These are phyloP conservation scores for Xanthia togata DNA, from an alignment of 2,888 invertebrate species.

Conservation along the genomic window DNA sequence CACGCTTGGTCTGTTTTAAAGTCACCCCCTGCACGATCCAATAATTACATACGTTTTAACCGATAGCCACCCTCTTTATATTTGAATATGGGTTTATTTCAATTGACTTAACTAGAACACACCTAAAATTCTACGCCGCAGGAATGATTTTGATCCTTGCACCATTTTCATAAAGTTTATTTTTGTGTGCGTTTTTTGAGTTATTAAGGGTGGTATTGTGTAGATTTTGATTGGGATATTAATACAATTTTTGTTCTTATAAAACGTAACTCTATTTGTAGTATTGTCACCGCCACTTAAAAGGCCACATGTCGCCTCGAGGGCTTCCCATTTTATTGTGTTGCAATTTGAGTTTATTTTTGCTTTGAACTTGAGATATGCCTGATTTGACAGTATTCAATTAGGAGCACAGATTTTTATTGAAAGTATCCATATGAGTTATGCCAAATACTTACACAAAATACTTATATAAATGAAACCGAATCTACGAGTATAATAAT, in stretches of 20 bases:
- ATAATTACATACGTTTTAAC: slow-evolving; percentile 90
- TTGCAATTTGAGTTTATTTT: slow-evolving; percentile 75
- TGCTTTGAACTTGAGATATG: slow-evolving; percentile 59
- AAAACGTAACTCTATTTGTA: slow-evolving; percentile 89
- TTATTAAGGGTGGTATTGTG: slow-evolving; percentile 70
- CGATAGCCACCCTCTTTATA: slow-evolving; percentile 84
- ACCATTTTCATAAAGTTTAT: neutral
- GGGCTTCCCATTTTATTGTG: slow-evolving; percentile 85
- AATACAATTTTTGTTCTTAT: slow-evolving; percentile 84
- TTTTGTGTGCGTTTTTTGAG: slow-evolving; percentile 27
- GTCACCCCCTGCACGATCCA: slow-evolving; percentile 79
- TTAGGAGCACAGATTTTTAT: slow-evolving; percentile 21
- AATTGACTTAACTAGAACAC: slow-evolving; percentile 80
- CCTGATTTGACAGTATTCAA: slow-evolving; percentile 53
- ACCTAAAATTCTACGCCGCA: slow-evolving; percentile 23
- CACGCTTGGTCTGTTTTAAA: slow-evolving; percentile 84
- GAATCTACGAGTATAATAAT: neutral
- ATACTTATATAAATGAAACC: neutral
- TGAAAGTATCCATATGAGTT: neutral
- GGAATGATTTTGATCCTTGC: slow-evolving; percentile 60
- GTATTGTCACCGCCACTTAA: slow-evolving; percentile 90
- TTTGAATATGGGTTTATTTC: slow-evolving; percentile 89
- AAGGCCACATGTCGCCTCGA: slow-evolving; percentile 89
- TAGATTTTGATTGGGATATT: slow-evolving; percentile 76
- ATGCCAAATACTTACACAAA: neutral